Conservation (phyloP, 2,113 vertebrate genomes). For the Psilopsiagon aymara region DNA sequence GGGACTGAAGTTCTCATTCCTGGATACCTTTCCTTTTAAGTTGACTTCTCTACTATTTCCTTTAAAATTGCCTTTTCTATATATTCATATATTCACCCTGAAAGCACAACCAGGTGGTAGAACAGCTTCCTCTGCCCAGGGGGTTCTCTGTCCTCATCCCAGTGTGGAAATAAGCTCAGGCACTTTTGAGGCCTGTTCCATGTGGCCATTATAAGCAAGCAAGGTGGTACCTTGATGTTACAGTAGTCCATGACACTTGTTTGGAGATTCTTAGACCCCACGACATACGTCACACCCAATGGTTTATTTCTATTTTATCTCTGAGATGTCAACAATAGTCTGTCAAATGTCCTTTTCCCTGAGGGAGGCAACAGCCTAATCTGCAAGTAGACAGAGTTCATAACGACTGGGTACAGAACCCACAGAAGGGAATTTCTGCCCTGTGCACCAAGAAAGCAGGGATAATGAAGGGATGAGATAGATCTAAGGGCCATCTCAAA, state of each 20-base stretch:
- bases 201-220: background rate
- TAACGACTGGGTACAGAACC: background rate
- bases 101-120: background rate
- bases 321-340: background rate
- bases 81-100: background rate
- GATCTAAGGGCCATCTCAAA: background rate
- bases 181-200: background rate
- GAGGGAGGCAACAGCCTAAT: background rate
- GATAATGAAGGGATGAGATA: background rate
- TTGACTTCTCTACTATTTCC: background rate
- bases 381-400: background rate
- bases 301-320: background rate
- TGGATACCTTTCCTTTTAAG: background rate
- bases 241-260: background rate
- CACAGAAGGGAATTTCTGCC: background rate
- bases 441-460: background rate
- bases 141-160: background rate
- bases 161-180: background rate
- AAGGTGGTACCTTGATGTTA: background rate
- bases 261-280: background rate
- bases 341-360: background rate
- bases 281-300: fast-evolving
- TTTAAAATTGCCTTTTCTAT: background rate
- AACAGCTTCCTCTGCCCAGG: background rate
- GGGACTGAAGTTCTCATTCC: background rate